phyloP scores from a whole-genome alignment of 2,888 invertebrate genomes.

The Artemia sinica region DNA sequence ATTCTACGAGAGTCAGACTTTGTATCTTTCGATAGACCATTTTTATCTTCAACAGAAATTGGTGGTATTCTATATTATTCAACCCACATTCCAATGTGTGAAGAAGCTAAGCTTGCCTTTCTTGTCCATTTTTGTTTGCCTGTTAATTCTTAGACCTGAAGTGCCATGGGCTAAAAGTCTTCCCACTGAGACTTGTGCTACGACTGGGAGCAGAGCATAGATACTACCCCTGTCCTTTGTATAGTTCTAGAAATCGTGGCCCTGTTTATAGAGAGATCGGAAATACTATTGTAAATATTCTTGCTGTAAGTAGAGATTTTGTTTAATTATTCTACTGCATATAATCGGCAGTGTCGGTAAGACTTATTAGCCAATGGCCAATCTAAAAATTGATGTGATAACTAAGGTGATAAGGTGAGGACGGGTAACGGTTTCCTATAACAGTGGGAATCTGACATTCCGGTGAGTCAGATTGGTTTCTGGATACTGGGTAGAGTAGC shows the following conservation, averaged over 20 bases:
- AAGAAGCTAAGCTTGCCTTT: constrained; percentile 53
- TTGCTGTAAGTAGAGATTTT: constrained; percentile 40
- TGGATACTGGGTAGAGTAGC: too few relatives aligned
- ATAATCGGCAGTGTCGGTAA: too few relatives aligned
- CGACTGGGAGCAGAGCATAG: constrained; percentile 66
- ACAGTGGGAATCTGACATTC: too few relatives aligned
- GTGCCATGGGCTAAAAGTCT: constrained; percentile 63
- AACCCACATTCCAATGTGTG: constrained; percentile 61
- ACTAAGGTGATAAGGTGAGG: too few relatives aligned
- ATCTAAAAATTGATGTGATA: too few relatives aligned
- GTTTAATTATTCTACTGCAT: too few relatives aligned
- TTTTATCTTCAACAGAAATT: constrained; percentile 51
- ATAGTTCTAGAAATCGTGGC: constrained; percentile 54
- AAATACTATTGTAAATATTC: constrained; percentile 67
- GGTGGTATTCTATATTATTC: constrained; percentile 65
- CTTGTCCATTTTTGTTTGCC: constrained; percentile 52
- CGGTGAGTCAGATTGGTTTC: too few relatives aligned
- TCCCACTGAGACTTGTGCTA: constrained; percentile 49
- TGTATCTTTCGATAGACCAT: constrained; percentile 45
- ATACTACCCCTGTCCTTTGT: constrained; percentile 66
- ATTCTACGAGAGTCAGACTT: constrained; percentile 43
- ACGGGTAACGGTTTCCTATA: too few relatives aligned
- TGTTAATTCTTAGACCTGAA: constrained; percentile 63
- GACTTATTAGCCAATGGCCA: too few relatives aligned
- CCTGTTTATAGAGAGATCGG: constrained; percentile 69